phyloP scores from a whole-genome alignment of 2,888 invertebrate species.

The Scelioninae gen. 1 region DNA sequence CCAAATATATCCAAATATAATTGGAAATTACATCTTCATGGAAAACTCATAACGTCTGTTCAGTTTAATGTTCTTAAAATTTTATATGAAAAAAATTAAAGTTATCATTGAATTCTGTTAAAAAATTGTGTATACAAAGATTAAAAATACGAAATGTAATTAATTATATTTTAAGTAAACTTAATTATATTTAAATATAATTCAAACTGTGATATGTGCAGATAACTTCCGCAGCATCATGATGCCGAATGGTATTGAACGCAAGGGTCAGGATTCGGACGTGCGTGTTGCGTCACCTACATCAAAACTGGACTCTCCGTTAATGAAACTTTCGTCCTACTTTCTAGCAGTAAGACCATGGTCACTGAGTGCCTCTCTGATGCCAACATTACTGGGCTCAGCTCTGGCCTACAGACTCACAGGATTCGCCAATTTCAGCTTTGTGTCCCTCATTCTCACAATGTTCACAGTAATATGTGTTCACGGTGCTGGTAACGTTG shows the following conservation, averaged over 20 bases:
- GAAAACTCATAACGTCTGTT: too few relatives aligned
- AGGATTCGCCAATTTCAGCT: constrained; percentile 90
- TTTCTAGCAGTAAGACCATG: constrained; percentile 95
- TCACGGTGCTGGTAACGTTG: constrained; percentile 98
- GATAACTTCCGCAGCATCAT: constrained; percentile 29
- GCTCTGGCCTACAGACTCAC: constrained; percentile 94
- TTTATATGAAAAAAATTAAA: too few relatives aligned
- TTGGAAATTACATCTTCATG: too few relatives aligned
- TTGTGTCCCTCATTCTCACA: constrained; percentile 91
- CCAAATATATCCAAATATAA: too few relatives aligned
- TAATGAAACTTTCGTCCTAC: constrained; percentile 95
- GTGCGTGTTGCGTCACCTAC: constrained; percentile 40
- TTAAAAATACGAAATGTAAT: too few relatives aligned
- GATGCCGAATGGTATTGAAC: constrained; percentile 71
- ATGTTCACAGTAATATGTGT: constrained; percentile 95
- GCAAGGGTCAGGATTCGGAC: constrained; percentile 36
- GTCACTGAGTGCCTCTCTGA: constrained; percentile 95
- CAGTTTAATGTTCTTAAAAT: too few relatives aligned
- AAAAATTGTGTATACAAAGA: too few relatives aligned
- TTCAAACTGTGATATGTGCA: too few relatives aligned
- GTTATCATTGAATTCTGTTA: too few relatives aligned
- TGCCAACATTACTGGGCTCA: constrained; percentile 95
- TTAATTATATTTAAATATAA: too few relatives aligned
- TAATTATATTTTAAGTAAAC: too few relatives aligned
- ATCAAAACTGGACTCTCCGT: constrained; percentile 83